Base-by-base conservation (phyloP, 2,113 vertebrate species). In the Chloroceryle aenea region DNA sequence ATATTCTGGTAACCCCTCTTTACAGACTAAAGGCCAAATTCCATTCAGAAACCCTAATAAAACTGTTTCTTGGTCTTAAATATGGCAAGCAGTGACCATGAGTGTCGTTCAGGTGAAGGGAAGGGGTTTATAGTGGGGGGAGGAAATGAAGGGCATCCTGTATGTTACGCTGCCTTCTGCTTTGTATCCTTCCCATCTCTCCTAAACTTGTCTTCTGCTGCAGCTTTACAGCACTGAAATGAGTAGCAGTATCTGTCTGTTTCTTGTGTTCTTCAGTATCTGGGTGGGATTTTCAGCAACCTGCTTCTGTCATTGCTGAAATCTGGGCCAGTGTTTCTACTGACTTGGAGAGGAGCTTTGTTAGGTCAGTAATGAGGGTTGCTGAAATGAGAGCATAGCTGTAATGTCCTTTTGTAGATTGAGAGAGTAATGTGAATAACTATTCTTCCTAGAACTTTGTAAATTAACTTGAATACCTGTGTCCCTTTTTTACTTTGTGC, bases 251-350 rank as follows among this genome's bases (percentile, higher is more conserved):
- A 61, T 55, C 42, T 1, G 0, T 34, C 58, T 86, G n/a, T 75
- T 94, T 93, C 21, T 69, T 73, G 17, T 81, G 72, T 84, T 88
- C 82, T 84, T 93, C 55, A 64, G 26, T 72, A 22, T 47, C 27
- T 3, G 64, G 45, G 64, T 89, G 69, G 58, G 69, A 92, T 78
- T 85, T 96, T 75, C 69, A 84, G 40, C 0, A 66, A 92, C 92
- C 92, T 94, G 68, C 73, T 95, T 96, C 59, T 90, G 43, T 88
- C 23, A 5, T 63, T 85, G 64, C 43, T 93, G 75, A 77, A 92
- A 90, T 78, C 90, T 86, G 32, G 69, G 90, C 29, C 83, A 90
- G 40, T 86, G 45, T 92, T 95, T 86, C 73, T 78, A 4, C 92
- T 84, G 69, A 82, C 56, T 96, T 75, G 86, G 77, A 38, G 29